Evolutionary conservation across 1,140 invertebrate species (phyloP).

Genomic region (Paracyclopina nana): DNA sequence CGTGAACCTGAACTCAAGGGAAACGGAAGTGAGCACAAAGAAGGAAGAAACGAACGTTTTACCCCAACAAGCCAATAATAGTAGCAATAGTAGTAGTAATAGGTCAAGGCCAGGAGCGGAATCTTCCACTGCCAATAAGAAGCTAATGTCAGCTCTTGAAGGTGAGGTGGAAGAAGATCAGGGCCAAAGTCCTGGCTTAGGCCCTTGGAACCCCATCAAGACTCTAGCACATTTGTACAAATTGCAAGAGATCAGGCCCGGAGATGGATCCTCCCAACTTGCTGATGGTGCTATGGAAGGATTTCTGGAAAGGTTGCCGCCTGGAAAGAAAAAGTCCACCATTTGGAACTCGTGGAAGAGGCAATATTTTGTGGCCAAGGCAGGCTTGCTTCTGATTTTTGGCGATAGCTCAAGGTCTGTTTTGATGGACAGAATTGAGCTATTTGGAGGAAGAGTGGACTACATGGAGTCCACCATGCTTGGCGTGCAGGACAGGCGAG

Average conservation of each 20-base stretch:
- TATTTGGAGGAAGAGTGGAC: slow-evolving; percentile 35
- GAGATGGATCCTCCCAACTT: slow-evolving; percentile 11
- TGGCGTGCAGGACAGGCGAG: slow-evolving; percentile 35
- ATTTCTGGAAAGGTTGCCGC: slow-evolving; percentile 33
- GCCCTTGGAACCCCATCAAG: neutral
- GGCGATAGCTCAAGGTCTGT: neutral
- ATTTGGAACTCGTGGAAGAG: slow-evolving; percentile 39
- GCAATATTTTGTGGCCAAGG: slow-evolving; percentile 31
- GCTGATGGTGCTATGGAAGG: slow-evolving; percentile 25
- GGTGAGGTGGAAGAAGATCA: neutral
- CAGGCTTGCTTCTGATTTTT: slow-evolving; percentile 33
- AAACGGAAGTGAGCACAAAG: neutral
- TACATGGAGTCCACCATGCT: slow-evolving; percentile 32
- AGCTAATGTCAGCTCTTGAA: neutral
- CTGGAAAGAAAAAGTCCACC: slow-evolving; percentile 33
- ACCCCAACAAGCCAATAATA: neutral
- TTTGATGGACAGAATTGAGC: slow-evolving; percentile 24
- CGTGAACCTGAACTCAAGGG: neutral
- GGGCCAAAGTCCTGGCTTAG: neutral
- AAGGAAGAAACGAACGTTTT: neutral
- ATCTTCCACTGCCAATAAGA: neutral
- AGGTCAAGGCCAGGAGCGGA: neutral
- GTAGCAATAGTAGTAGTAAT: neutral
- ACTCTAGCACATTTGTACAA: neutral
- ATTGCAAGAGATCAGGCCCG: neutral